Percentiles rank a stretch among this genome's conserved stretches.
These are phyloP conservation scores for Cancer borealis DNA, from an alignment of 2,888 invertebrate genomes.

Conservation along the genomic window DNA sequence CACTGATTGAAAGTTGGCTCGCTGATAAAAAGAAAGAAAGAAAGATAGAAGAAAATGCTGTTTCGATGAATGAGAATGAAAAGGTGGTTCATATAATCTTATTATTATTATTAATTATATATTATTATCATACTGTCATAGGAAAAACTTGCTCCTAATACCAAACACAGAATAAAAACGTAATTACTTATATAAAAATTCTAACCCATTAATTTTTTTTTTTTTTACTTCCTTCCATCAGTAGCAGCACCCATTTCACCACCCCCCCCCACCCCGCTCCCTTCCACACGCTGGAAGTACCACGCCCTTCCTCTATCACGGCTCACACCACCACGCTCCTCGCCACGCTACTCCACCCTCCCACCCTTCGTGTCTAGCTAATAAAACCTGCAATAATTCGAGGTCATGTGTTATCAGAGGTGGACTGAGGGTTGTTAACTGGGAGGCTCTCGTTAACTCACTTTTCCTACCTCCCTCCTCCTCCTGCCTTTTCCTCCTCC, in stretches of 20 bases:
- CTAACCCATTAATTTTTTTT: background rate
- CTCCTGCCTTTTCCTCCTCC: no score
- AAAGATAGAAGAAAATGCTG: no score
- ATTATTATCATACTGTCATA: no score
- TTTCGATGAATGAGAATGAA: no score
- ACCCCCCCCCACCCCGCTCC: no score
- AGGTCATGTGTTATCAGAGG: background rate
- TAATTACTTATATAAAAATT: slow-evolving; percentile 7
- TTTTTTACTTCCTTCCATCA: background rate
- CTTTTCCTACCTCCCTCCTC: no score
- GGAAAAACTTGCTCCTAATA: no score
- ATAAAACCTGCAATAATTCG: background rate
- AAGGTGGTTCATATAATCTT: no score
- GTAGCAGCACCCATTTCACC: background rate
- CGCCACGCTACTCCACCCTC: background rate
- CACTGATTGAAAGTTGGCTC: no score
- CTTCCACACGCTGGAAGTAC: background rate
- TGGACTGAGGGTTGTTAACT: slow-evolving; percentile 11
- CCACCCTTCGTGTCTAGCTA: background rate
- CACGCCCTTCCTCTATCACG: slow-evolving; percentile 28
- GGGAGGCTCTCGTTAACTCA: background rate
- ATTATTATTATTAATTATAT: no score
- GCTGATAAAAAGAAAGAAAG: no score
- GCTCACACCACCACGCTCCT: background rate
- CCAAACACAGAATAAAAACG: background rate